Evolutionary conservation across 2,888 invertebrate species (phyloP).

Genomic region (Melanophora roralis): DNA sequence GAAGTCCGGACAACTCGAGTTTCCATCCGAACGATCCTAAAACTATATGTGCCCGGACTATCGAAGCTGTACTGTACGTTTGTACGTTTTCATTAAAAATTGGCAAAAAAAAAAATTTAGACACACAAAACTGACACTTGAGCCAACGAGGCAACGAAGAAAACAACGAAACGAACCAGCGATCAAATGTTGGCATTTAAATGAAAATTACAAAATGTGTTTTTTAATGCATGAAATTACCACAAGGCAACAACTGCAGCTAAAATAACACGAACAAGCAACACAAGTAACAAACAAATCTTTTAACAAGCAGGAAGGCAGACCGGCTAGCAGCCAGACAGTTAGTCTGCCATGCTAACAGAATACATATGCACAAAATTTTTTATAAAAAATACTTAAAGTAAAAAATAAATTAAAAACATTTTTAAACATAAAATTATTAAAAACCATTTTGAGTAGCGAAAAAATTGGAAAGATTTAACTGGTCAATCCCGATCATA

Average conservation of each 20-base stretch:
- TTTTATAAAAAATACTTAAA: too few species aligned
- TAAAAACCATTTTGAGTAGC: too few species aligned
- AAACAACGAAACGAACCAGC: conserved; percentile 7
- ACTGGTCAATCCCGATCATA: too few species aligned
- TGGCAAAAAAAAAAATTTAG: conserved; percentile 25
- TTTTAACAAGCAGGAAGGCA: not conserved
- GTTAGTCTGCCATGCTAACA: conserved; percentile 6
- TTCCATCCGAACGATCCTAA: too few species aligned
- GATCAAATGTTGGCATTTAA: conserved; percentile 56
- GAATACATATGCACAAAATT: too few species aligned
- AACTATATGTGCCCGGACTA: too few species aligned
- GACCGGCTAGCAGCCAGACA: conserved; percentile 14
- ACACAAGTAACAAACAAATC: conserved; percentile 34
- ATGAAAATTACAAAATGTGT: conserved; percentile 61
- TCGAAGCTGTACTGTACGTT: too few species aligned
- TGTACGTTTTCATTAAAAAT: conserved; percentile 16
- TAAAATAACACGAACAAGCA: conserved; percentile 7
- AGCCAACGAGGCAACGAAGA: conserved; percentile 38
- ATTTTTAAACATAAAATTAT: not conserved
- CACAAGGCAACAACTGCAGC: conserved; percentile 22
- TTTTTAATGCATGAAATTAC: conserved; percentile 62
- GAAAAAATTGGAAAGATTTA: too few species aligned
- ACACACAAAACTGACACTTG: conserved; percentile 58
- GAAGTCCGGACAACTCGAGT: too few species aligned
- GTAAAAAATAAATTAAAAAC: too few species aligned